phyloP scores from a whole-genome alignment of 2,888 invertebrate genomes.

The Ichneumoninae sp. region DNA sequence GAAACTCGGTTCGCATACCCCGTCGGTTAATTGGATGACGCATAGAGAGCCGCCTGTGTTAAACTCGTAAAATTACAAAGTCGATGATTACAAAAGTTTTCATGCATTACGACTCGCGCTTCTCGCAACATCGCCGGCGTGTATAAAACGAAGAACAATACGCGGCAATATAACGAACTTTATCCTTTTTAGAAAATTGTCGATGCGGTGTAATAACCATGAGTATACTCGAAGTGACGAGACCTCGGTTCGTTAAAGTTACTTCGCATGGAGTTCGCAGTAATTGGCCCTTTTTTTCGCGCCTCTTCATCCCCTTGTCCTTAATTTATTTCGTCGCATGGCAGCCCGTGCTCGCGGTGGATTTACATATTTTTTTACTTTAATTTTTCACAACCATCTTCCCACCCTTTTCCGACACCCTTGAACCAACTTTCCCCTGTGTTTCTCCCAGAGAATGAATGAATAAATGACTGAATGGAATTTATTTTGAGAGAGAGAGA shows the following conservation, averaged over 20 bases:
- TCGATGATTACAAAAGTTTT: conserved; percentile 36
- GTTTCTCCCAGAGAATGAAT: background rate
- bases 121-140: conserved; percentile 10
- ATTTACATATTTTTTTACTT: conserved; percentile 4
- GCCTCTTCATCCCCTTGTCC: conserved; percentile 12
- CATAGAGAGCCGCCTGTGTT: background rate
- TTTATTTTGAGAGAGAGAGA: background rate
- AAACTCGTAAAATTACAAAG: conserved; percentile 12
- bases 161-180: conserved; percentile 32
- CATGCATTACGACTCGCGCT: background rate
- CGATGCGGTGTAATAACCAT: conserved; percentile 46
- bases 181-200: conserved; percentile 23
- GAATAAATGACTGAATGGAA: too few species aligned
- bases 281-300: conserved; percentile 52
- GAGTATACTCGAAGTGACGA: conserved; percentile 51
- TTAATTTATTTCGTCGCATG: conserved; percentile 36
- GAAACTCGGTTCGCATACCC: conserved; percentile 4
- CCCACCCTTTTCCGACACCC: background rate
- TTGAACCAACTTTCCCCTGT: conserved; percentile 14
- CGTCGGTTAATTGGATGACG: conserved; percentile 1
- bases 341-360: conserved; percentile 11
- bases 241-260: conserved; percentile 57
- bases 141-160: conserved; percentile 20
- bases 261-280: conserved; percentile 54
- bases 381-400: background rate